Evolutionary conservation across 2,888 invertebrate species (phyloP), one percentile per base, ranked within the genome.

Genomic region (Tiphia femorata): DNA sequence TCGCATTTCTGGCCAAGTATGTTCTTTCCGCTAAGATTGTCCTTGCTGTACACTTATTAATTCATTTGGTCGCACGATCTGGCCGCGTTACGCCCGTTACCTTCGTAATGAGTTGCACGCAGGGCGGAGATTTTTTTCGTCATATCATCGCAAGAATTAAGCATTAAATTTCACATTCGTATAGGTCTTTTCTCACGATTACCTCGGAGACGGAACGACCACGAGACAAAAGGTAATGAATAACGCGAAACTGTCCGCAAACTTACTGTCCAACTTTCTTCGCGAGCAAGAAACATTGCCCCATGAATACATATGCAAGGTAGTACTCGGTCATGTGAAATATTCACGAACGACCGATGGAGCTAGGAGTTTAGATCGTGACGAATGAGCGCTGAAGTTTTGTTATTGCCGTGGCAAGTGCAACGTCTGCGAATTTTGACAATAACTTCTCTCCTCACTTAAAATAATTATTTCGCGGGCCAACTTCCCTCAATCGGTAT

Each of bases 251-350:
- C 52, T 47, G 44, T 44, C 44, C 27, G 49, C 60, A 49, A 58
- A 60, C 60, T 60, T 53, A 46, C 46, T 35, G 52, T 51, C 58
- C 33, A 62, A 62, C 52, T 60, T 62, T 58, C 46, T 47, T 48
- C 37, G 17, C 44, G 23, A 21, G 60, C 42, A 56, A 60, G 62
- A 62, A 62, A 62, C 60, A 56, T 62, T 49, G 49, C 35, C 47
- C 46, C 53, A 53, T 50, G 62, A 63, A 63, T 54, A 57, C 54
- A 35, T 53, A 50, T 49, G 42, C 40, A 41, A 16, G 33, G 38
- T 27, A 16, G 23, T 25, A 52, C 33, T 59, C 49, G 33, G 30
- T 38, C 41, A 20, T 44, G 49, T 52, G 52, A 52, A 49, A 56
- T 60, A 60, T 54, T 40, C 43, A 43, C 49, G 29, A 44, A n/a